A percentile compares a stretch with the other conserved stretches of the same genome.
Conservation (phyloP, 2,888 invertebrate genomes). For the Taphrorychus bicolor region DNA sequence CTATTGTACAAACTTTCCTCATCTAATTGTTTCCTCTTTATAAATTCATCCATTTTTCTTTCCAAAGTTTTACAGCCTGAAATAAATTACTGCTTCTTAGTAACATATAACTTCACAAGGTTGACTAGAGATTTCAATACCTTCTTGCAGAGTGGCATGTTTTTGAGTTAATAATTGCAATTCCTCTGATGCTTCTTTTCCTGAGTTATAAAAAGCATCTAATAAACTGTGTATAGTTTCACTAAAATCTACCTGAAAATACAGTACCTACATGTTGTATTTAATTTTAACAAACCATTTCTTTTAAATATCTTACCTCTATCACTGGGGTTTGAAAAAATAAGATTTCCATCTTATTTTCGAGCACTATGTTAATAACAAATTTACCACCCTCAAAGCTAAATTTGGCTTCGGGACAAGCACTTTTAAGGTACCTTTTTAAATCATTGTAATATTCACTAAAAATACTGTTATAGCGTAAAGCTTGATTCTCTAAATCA, state of each 20-base stretch:
- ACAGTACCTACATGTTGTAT: too few relatives aligned
- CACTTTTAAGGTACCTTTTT: background rate
- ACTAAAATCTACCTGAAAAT: too few relatives aligned
- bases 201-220: background rate
- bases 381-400: background rate
- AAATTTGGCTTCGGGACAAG: background rate
- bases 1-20: slow-evolving; percentile 52
- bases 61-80: slow-evolving; percentile 27
- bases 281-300: too few relatives aligned
- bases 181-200: background rate
- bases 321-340: background rate
- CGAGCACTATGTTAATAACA: background rate
- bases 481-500: background rate
- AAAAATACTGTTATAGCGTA: background rate
- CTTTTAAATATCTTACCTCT: too few relatives aligned
- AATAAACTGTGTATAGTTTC: background rate
- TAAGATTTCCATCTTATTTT: slow-evolving; percentile 1
- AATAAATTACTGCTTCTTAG: too few relatives aligned
- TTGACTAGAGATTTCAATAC: background rate
- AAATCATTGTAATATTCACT: background rate
- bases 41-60: slow-evolving; percentile 46
- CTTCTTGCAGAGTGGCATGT: background rate
- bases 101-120: too few relatives aligned
- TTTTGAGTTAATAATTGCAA: background rate
- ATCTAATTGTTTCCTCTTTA: slow-evolving; percentile 45